Evolutionary conservation across 2,888 invertebrate species (phyloP), one percentile per base, ranked within the genome.

Genomic region (Scelioninae gen. 1): DNA sequence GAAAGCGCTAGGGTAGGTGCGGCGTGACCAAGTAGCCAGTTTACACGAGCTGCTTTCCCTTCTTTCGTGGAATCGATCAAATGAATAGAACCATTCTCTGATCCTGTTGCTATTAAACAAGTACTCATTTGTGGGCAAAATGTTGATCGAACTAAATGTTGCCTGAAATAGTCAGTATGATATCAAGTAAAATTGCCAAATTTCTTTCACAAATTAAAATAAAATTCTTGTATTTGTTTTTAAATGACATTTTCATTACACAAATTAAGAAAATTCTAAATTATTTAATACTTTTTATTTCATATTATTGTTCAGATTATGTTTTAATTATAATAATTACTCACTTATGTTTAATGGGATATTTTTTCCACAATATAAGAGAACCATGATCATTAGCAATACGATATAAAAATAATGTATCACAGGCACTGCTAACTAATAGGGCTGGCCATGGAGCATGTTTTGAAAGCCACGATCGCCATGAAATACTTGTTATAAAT

Each of bases 1-100:
- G 96, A 95, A 32, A 97, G 95, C 66, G 97, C 96, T 16, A 97
- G 93, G 66, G 97, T 96, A 0, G 97, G 95, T n/a, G 95, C 95
- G 0, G 96, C 95, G 92, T 97, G 97, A 7, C 97, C 96, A 92
- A 95, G 94, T 11, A 95, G 92, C 88, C 94, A 94, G 91, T 95
- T 95, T 11, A 95, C 93, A 88, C 94, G 93, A 23, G 92, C 92
- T 34, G 91, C 90, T 78, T 91, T 92, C 13, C 92, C 92, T 81
- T 93, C 93, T 76, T 93, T 90, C 16, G 90, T 84, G n/a, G 89
- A 88, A 80, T 92, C 91, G n/a, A 92, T 82, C 34, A 92, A 85
- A 82, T 91, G 90, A 81, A 92, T 87, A 3, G 91, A 89, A 23
- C 92, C 91, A 80, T 92, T 92, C 81, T 92, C 92, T 32, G 92